Percentiles rank a stretch among this genome's conserved stretches.
phyloP scores from a whole-genome alignment of 1,140 invertebrate species.

The Atta texana region DNA sequence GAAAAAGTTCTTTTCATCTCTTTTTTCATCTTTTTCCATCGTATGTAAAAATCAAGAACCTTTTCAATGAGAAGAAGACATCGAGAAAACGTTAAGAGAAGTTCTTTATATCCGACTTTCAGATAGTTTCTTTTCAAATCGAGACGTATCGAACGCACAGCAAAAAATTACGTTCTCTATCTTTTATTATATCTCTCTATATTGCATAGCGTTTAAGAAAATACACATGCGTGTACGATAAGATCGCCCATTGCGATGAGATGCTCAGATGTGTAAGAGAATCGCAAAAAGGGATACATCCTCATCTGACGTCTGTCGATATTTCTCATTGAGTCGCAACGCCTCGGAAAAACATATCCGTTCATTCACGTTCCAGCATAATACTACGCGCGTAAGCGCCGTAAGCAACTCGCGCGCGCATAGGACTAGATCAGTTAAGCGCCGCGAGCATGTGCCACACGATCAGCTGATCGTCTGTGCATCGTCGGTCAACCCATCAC shows the following conservation, averaged over 20 bases:
- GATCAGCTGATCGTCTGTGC: conserved; percentile 40
- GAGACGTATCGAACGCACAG: background rate
- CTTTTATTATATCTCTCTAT: background rate
- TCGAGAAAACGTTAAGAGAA: background rate
- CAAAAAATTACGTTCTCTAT: background rate
- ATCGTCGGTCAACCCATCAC: background rate
- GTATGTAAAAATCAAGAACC: background rate
- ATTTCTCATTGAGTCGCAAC: background rate
- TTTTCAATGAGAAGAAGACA: background rate
- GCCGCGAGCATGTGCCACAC: background rate
- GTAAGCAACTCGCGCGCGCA: background rate
- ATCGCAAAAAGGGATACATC: background rate
- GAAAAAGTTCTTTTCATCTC: background rate
- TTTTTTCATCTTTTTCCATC: background rate
- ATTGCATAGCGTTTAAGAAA: background rate
- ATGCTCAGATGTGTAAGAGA: background rate
- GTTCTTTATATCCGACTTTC: background rate
- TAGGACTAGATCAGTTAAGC: conserved; percentile 30
- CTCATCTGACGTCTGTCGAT: background rate
- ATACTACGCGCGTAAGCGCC: conserved; percentile 21
- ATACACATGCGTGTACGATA: background rate
- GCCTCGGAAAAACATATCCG: background rate
- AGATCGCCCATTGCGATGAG: background rate
- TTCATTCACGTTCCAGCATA: background rate
- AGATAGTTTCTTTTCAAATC: background rate